Evolutionary conservation across 1,140 invertebrate species (phyloP).

Genomic region (Micrasema longulum): DNA sequence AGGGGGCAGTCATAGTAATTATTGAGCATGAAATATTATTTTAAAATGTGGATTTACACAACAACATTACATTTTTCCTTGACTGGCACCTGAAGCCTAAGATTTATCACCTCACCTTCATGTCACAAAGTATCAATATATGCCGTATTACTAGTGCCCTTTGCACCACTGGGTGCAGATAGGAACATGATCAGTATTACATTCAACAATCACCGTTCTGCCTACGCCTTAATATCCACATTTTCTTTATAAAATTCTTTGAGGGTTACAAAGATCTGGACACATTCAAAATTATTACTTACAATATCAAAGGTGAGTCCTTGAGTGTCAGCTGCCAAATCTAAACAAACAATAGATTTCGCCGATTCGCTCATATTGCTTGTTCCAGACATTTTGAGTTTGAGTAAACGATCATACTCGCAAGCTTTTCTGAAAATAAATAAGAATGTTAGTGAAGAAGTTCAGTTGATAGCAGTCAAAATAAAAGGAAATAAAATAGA

Average conservation of each 20-base stretch:
- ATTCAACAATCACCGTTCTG: neutral
- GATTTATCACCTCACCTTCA: too few relatives aligned
- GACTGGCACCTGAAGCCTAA: too few relatives aligned
- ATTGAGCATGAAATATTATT: neutral
- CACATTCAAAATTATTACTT: neutral
- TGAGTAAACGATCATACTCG: conserved; percentile 56
- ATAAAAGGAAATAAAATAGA: neutral
- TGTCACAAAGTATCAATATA: neutral
- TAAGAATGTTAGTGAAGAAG: neutral
- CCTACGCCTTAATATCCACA: neutral
- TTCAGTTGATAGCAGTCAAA: neutral
- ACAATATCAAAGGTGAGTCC: conserved; percentile 57
- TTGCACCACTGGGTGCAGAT: too few relatives aligned
- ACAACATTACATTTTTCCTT: neutral
- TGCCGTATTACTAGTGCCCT: neutral
- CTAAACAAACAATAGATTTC: conserved; percentile 57
- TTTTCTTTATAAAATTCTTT: neutral
- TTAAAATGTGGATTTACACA: too few relatives aligned
- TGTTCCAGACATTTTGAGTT: conserved; percentile 51
- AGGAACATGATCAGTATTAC: neutral
- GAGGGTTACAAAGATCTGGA: neutral
- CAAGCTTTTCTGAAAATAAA: conserved; percentile 57
- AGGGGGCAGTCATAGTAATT: too few relatives aligned
- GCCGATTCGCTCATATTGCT: conserved; percentile 56
- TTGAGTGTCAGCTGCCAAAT: conserved; percentile 54